Base-by-base conservation (phyloP, 2,113 vertebrate species). In the Sylvietta virens region DNA sequence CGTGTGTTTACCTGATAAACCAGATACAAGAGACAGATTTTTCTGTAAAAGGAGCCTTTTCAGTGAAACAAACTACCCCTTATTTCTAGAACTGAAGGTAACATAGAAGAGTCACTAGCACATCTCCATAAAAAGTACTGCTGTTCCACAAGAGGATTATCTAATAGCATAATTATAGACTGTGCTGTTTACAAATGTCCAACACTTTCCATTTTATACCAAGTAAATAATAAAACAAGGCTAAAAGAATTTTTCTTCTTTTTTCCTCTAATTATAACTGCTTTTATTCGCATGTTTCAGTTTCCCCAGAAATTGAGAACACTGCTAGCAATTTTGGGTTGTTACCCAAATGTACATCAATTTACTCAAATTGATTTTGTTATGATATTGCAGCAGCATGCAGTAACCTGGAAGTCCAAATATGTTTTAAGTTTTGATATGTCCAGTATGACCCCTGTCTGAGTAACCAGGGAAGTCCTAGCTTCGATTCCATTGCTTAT, bases 191-290 rank as follows among this genome's bases (percentile, higher is more conserved):
- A 69, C 20, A 56, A 22, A 58, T 58, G 37, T 30, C 12, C 23
- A 70, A 58, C 11, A 50, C 13, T 83, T 96, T 61, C 18, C 11
- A 33, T 67, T 88, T 14, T 80, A 57, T 54, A 66, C 8, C 7
- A 5, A 77, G 26, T 12, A 73, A 88, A 65, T 54, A 37, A 67
- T 26, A 39, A 10, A 80, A 76, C 7, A 80, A 81, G 15, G 40
- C 4, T 51, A 22, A 50, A 86, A 53, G 1, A 13, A 0, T 21
- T 35, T 16, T 31, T 21, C 23, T 26, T 2, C 0, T 47, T 39
- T 81, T 35, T 27, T 3, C 2, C 28, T 15, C 9, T 39, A 37
- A 67, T 40, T 51, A 27, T 73, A 70, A 22, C 44, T 45, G 30
- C 2, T 67, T 84, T 95, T 81, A 39, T 50, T 81, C 0, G 0